Evolutionary conservation across 2,888 invertebrate species (phyloP).

Genomic region (Xestia rhomboidea): DNA sequence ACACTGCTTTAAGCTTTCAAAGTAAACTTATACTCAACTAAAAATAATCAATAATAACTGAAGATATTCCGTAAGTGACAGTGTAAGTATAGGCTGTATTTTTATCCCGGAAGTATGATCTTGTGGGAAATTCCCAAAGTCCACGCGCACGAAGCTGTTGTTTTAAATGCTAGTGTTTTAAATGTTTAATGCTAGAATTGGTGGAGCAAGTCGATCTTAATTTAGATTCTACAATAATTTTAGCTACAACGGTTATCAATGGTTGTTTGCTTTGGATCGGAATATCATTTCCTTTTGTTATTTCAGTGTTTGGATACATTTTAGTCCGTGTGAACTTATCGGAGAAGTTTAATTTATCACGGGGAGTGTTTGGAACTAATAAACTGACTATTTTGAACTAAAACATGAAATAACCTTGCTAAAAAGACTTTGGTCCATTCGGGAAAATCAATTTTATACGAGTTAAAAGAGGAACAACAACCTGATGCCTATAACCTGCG

Average conservation of each 20-base stretch:
- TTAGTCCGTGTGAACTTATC: conserved; percentile 4
- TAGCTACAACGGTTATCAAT: conserved; percentile 10
- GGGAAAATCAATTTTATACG: not conserved
- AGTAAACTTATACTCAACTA: too few relatives aligned
- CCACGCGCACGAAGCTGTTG: not conserved
- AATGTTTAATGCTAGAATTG: not conserved
- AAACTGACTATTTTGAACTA: not conserved
- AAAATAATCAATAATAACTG: too few relatives aligned
- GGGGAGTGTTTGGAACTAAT: not conserved
- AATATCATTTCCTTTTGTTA: conserved; percentile 27
- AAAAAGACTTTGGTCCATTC: not conserved
- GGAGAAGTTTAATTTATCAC: not conserved
- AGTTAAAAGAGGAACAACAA: not conserved
- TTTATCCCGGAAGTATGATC: too few relatives aligned
- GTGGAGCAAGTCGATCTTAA: not conserved
- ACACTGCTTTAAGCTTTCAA: too few relatives aligned
- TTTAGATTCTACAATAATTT: conserved; percentile 19
- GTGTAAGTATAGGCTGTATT: too few relatives aligned
- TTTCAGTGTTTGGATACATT: conserved; percentile 26
- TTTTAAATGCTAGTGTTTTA: not conserved
- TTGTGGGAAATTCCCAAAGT: not conserved
- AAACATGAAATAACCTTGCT: not conserved
- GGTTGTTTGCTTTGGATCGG: conserved; percentile 4
- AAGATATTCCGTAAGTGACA: too few relatives aligned
- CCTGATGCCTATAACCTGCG: too few relatives aligned